These are phyloP conservation scores for Myotis myotis DNA, from an alignment of 2,797 vertebrate genomes.

Conservation along the genomic window DNA sequence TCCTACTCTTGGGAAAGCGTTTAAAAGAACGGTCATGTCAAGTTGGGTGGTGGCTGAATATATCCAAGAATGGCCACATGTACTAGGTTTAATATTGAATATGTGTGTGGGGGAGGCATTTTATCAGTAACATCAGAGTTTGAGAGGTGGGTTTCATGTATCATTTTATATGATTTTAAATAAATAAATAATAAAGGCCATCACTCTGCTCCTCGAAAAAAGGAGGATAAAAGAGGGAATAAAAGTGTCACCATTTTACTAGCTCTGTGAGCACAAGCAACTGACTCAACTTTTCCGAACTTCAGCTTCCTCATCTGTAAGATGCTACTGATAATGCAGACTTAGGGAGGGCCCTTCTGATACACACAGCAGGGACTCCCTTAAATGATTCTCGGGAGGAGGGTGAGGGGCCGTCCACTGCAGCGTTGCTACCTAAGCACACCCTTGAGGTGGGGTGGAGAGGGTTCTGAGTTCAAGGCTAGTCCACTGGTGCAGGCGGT, in stretches of 20 bases:
- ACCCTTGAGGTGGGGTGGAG: neutral
- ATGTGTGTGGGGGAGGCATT: neutral
- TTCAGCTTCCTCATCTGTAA: neutral
- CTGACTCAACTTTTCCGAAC: neutral
- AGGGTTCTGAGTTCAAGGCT: neutral
- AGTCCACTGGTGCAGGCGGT: accelerated
- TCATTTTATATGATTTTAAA: neutral
- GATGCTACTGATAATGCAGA: neutral
- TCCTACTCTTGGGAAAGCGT: neutral
- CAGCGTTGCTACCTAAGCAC: neutral
- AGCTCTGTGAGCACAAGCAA: neutral
- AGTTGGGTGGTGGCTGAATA: neutral
- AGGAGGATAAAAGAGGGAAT: neutral
- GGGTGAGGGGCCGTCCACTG: neutral
- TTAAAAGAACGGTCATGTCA: neutral
- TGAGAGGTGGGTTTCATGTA: neutral
- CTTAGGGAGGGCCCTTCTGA: neutral
- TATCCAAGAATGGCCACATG: neutral
- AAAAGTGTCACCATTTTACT: neutral
- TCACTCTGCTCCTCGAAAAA: neutral
- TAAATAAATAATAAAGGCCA: neutral
- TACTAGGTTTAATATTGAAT: neutral
- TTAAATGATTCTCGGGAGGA: neutral
- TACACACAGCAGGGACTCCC: neutral
- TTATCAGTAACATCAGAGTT: neutral